Conservation (phyloP, 2,888 invertebrate genomes). For the Dicycla oo region DNA sequence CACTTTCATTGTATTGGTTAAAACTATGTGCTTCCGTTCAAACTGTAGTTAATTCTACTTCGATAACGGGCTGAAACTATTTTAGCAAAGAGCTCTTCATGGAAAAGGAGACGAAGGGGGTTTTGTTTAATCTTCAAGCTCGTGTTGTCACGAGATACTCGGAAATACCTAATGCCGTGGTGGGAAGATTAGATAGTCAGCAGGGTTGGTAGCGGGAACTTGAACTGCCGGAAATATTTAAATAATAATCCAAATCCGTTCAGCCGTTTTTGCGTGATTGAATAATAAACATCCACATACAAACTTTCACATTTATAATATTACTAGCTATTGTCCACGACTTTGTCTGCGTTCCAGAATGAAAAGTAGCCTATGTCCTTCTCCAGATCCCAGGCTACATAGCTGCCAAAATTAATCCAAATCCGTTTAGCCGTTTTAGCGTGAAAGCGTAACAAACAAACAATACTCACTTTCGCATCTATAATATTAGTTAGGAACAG, state of each 20-base stretch:
- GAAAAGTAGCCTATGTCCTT: no score
- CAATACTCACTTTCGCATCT: no score
- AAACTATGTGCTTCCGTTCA: conserved; percentile 67
- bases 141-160: conserved; percentile 29
- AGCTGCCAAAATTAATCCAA: no score
- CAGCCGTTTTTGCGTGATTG: not conserved
- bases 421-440: no score
- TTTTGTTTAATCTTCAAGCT: conserved; percentile 31
- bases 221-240: conserved; percentile 13
- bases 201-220: not conserved
- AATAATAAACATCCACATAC: not conserved
- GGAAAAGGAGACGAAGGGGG: conserved; percentile 16
- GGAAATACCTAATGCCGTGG: conserved; percentile 21
- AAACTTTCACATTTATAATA: not conserved
- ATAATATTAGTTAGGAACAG: no score
- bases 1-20: conserved; percentile 69
- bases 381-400: no score
- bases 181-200: conserved; percentile 30
- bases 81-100: conserved; percentile 21
- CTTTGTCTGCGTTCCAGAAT: no score
- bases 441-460: no score
- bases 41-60: conserved; percentile 42
- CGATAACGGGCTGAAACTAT: conserved; percentile 34
- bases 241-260: not conserved
- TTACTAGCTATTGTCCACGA: not conserved